Conservation (phyloP, 2,888 invertebrate genomes). For the Stratiomys singularior region DNA sequence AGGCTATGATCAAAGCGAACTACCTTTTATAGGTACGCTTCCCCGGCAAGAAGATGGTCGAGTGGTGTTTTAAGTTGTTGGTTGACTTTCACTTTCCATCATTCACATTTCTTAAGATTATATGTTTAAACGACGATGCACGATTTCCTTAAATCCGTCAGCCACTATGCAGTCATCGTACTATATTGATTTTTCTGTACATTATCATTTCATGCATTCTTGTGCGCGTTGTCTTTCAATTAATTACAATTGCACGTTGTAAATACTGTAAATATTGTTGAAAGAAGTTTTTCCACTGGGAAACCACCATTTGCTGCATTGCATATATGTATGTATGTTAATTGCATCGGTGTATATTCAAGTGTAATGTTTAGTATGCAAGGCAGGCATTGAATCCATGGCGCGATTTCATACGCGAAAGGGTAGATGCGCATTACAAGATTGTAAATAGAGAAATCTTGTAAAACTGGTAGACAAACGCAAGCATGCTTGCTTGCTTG, state of each 20-base stretch:
- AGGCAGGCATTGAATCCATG: neutral
- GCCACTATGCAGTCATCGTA: neutral
- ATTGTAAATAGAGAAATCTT: constrained; percentile 24
- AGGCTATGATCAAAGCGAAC: neutral
- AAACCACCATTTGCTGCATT: neutral
- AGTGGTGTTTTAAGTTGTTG: neutral
- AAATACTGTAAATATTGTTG: neutral
- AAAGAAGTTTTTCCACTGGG: neutral
- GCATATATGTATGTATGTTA: neutral
- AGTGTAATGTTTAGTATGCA: neutral
- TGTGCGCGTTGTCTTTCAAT: neutral
- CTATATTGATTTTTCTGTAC: neutral
- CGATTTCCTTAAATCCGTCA: constrained; percentile 21
- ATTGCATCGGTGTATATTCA: neutral
- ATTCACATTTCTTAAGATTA: constrained; percentile 1
- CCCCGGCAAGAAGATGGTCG: neutral
- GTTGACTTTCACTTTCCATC: constrained; percentile 22
- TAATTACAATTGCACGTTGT: constrained; percentile 7
- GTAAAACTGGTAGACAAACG: constrained; percentile 4
- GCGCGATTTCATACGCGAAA: neutral
- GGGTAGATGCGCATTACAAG: constrained; percentile 5
- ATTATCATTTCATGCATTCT: constrained; percentile 17
- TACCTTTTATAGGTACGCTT: neutral
- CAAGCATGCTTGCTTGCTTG: neutral
- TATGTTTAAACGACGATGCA: neutral